Base-by-base conservation (phyloP, 1,140 invertebrate genomes). In the Vollenhovia emeryi region DNA sequence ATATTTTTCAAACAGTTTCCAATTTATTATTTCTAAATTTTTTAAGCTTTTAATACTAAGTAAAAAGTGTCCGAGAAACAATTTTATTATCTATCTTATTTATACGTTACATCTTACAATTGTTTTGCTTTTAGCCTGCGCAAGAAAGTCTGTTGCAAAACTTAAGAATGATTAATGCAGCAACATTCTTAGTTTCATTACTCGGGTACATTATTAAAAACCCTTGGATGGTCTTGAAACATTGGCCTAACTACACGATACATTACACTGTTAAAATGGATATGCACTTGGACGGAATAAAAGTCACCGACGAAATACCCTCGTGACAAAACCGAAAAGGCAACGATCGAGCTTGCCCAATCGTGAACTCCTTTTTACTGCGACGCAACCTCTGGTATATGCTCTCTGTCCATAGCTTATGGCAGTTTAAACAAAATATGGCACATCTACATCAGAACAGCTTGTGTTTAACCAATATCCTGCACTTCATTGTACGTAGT, bases 401-500 rank as follows among this genome's bases (percentile, higher is more conserved):
- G 36, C 24, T 74, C 21, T 36, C 40, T 8, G 15, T 68, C n/a
- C 11, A 7, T 66, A 21, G 48, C n/a, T 50, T 27, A n/a, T 52
- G 45, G 11, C 3, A n/a, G 9, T 18, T 66, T 43, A 57, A 74
- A 74, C 30, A 57, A 74, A 55, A 57, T 74, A 40, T 74, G n/a
- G 71, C 50, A 40, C 50, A 36, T 57, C 33, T 57, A 40, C 71
- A 40, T 74, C 71, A 40, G 50, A 55, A 74, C 71, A 74, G 33
- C 21, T 21, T 57, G 50, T 57, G 33, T 74, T 43, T 76, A 62
- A 60, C 36, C 21, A 76, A 66, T 78, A 78, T 80, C 33, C 27
- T 71, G 48, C 64, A 71, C 64, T 71, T 80, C 24, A 71, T 80
- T 80, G 78, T 57, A 21, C 4, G 13, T 57, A 71, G 66, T 80